These are phyloP conservation scores for Tyto alba DNA, from an alignment of 2,113 vertebrate species.

Conservation along the genomic window DNA sequence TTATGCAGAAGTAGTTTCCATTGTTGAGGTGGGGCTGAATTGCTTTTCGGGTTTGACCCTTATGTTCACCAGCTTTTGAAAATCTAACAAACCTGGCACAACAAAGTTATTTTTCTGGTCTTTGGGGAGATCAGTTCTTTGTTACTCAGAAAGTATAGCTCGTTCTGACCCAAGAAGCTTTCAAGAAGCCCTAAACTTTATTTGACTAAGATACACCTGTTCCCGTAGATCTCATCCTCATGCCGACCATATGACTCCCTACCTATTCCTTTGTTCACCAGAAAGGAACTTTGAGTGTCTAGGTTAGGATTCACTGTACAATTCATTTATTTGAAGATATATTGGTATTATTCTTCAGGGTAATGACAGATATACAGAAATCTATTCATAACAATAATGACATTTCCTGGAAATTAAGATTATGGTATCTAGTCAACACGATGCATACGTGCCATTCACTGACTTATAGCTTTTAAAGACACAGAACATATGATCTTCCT, in stretches of 20 bases:
- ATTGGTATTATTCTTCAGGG: not conserved
- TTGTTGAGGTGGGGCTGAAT: not conserved
- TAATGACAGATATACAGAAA: not conserved
- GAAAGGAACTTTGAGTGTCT: not conserved
- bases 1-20: not conserved
- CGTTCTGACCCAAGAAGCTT: not conserved
- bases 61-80: not conserved
- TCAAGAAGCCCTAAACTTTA: not conserved
- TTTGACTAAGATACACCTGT: not conserved
- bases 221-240: not conserved
- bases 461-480: not conserved
- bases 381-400: not conserved
- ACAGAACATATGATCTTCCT: not conserved
- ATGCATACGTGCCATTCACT: not conserved
- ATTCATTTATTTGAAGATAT: not conserved
- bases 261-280: not conserved
- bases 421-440: not conserved
- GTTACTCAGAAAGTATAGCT: not conserved
- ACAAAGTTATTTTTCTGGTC: not conserved
- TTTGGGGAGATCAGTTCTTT: not conserved
- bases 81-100: not conserved
- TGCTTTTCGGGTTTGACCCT: not conserved
- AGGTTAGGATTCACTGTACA: not conserved
- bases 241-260: not conserved
- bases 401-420: not conserved